A percentile compares a stretch with the other conserved stretches of the same genome.
These are phyloP conservation scores for Rhinogobio ventralis DNA, from an alignment of 2,797 vertebrate genomes.

Conservation along the genomic window DNA sequence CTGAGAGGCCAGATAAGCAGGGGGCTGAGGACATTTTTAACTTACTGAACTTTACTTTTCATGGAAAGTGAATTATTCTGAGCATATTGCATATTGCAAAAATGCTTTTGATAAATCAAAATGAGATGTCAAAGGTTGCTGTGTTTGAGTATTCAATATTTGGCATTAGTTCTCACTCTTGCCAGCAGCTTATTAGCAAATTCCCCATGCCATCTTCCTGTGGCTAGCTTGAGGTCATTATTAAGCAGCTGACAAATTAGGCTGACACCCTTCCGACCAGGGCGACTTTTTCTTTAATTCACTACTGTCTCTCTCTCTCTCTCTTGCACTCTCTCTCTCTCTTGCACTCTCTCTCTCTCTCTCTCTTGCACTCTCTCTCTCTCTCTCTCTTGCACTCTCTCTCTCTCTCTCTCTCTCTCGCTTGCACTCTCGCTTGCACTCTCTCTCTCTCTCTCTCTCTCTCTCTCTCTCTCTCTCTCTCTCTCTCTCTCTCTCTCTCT, in stretches of 20 bases:
- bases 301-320: conserved; percentile 18
- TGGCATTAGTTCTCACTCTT: conserved; percentile 26
- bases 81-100: not conserved
- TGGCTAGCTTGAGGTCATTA: conserved; percentile 45
- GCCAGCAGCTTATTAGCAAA: conserved; percentile 46
- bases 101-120: conserved; percentile 3
- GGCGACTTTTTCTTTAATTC: conserved; percentile 40
- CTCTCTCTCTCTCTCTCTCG: not conserved
- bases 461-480: not conserved
- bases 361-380: not conserved
- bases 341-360: not conserved
- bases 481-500: not conserved
- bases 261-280: conserved; percentile 36
- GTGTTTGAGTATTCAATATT: conserved; percentile 14
- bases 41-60: conserved; percentile 26
- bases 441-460: conserved; percentile 9
- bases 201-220: conserved; percentile 47
- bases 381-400: not conserved
- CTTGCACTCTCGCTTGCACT: too few species aligned
- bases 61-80: conserved; percentile 12
- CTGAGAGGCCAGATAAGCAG: conserved; percentile 42
- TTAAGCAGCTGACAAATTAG: conserved; percentile 52
- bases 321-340: not conserved
- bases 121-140: conserved; percentile 7
- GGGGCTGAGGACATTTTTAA: conserved; percentile 21